These are phyloP conservation scores for Dorcus hopei DNA, from an alignment of 2,888 invertebrate genomes.

Conservation along the genomic window DNA sequence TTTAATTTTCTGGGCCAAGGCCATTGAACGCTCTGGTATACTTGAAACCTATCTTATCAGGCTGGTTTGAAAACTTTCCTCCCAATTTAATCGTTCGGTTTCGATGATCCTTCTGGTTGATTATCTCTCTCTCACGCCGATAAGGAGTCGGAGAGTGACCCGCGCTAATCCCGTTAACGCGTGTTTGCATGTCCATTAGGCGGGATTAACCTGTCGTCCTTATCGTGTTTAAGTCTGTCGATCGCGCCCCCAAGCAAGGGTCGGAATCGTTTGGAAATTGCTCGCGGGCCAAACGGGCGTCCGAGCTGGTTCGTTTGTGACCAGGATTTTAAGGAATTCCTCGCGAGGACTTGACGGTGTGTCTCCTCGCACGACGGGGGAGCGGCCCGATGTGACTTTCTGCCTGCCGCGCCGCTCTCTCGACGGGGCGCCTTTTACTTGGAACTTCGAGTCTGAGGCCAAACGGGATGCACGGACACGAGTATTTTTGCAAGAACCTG, in stretches of 20 bases:
- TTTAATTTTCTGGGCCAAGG: too few relatives aligned
- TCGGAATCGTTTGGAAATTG: constrained; percentile 27
- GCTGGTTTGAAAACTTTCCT: too few relatives aligned
- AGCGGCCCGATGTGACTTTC: constrained; percentile 28
- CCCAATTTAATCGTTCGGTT: too few relatives aligned
- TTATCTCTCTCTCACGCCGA: too few relatives aligned
- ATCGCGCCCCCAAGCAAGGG: constrained; percentile 7
- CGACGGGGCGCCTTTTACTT: constrained; percentile 9
- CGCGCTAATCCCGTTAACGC: constrained; percentile 9
- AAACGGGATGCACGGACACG: too few relatives aligned
- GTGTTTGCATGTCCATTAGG: constrained; percentile 16
- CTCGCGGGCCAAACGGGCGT: constrained; percentile 26
- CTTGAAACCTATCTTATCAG: too few relatives aligned
- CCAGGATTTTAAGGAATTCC: constrained; percentile 31
- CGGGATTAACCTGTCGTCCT: constrained; percentile 13
- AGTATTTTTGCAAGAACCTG: too few relatives aligned
- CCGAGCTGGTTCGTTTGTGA: not conserved
- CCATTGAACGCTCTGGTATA: too few relatives aligned
- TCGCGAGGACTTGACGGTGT: constrained; percentile 27
- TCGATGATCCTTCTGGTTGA: too few relatives aligned
- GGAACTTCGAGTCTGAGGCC: constrained; percentile 5
- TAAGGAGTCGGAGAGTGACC: not conserved
- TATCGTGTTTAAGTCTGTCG: constrained; percentile 12
- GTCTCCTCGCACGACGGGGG: constrained; percentile 26
- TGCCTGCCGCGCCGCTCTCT: constrained; percentile 9